Evolutionary conservation across 2,113 vertebrate genomes (phyloP), one percentile per base, ranked within the genome.

Genomic region (Telmatochromis sp.): DNA sequence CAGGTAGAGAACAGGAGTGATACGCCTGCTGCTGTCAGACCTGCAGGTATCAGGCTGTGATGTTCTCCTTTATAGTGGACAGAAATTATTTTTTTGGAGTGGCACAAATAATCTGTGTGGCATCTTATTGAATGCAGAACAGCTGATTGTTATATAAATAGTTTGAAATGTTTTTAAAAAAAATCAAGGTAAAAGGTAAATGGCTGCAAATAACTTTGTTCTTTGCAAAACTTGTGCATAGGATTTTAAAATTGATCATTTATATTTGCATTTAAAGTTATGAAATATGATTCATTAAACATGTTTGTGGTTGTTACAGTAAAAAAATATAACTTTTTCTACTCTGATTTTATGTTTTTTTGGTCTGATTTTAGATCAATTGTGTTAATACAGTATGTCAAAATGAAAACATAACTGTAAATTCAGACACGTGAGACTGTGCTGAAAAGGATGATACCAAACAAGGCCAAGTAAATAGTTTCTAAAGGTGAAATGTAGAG

Each of bases 351-450:
- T 47, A 47, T 47, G 45, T 19, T 47, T 47, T 45, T 50, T 8
- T 8, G 17, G 45, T 50, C 45, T 50, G 45, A 17, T 17, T 50
- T 50, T 50, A 47, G 15, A 47, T 0, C 15, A 51, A 17, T 8
- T 47, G 45, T 47, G 45, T 8, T 47, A 17, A 47, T 47, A 47
- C 45, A 17, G 45, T 0, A 17, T 47, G 4, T 47, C 45, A 47
- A 47, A 47, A 50, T 50, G 7, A 50, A 50, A 50, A 17, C 45
- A 17, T 17, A 17, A 50, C 7, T 47, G 15, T 50, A 17, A 50
- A 50, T 50, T 50, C 45, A 50, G 7, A 17, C 4, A 50, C 1
- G 1, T 17, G 45, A 50, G 45, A 0, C 0, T 17, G 45, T 50
- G 45, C 15, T 17, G 45, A 50, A 50, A 4, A 50, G 7, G 1